phyloP scores from a whole-genome alignment of 2,113 vertebrate species.

The Chaenogobius annularis region DNA sequence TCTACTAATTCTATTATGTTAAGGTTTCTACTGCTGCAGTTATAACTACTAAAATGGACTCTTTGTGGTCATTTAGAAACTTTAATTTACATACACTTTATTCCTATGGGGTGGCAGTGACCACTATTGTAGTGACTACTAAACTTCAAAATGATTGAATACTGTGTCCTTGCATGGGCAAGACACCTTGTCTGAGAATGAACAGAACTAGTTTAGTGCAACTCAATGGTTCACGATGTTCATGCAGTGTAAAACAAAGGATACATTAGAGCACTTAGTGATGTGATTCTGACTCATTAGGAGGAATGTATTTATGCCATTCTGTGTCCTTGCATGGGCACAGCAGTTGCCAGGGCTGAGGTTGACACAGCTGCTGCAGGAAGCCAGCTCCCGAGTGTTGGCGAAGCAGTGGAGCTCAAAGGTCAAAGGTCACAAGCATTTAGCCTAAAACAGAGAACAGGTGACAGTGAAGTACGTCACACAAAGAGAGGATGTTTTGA shows the following conservation, averaged over 20 bases:
- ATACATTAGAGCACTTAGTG: conserved; percentile 14
- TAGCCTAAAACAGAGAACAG: conserved; percentile 76
- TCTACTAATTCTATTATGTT: too few species aligned
- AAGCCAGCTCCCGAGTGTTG: conserved; percentile 57
- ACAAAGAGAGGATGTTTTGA: conserved; percentile 19
- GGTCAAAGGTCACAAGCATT: conserved; percentile 73
- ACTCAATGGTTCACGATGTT: not conserved
- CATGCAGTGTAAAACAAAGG: conserved; percentile 1
- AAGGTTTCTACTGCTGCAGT: too few species aligned
- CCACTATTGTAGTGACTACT: too few species aligned
- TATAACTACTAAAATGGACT: too few species aligned
- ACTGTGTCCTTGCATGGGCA: too few species aligned
- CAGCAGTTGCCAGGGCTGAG: conserved; percentile 74
- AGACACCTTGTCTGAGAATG: too few species aligned
- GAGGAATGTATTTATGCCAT: conserved; percentile 54
- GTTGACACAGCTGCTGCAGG: conserved; percentile 79
- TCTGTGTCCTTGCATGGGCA: conserved; percentile 68
- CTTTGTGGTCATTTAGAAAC: too few species aligned
- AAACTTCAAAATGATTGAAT: too few species aligned
- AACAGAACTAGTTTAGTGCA: conserved; percentile 10
- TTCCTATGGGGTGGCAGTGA: too few species aligned
- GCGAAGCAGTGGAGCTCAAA: conserved; percentile 67
- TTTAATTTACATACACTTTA: too few species aligned
- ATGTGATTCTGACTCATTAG: conserved; percentile 66
- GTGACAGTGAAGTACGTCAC: conserved; percentile 61